Conservation (phyloP, 64 coral and sea anemone genomes). For the Catalaphyllia jardinei region DNA sequence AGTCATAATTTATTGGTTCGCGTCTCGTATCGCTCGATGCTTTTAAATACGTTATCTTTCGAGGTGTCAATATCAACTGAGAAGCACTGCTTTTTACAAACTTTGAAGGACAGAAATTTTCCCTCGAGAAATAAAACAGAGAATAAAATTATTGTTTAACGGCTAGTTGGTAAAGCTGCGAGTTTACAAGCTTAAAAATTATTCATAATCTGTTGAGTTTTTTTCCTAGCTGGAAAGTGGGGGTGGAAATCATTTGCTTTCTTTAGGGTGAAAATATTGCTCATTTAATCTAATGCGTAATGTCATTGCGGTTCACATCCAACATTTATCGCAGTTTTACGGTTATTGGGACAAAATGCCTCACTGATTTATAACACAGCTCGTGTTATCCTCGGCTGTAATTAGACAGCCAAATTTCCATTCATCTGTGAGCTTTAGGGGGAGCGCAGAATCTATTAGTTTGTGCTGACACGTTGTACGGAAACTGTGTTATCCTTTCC, state of each 20-base stretch:
- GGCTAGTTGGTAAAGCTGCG: background rate
- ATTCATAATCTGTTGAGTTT: background rate
- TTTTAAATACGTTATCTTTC: background rate
- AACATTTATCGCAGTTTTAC: background rate
- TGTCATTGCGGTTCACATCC: background rate
- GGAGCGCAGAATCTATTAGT: background rate
- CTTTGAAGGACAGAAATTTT: background rate
- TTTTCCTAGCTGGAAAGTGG: background rate
- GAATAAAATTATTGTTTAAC: too few relatives aligned
- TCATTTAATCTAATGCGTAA: background rate
- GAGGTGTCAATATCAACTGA: background rate
- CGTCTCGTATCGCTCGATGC: background rate
- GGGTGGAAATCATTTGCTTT: background rate
- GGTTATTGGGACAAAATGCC: background rate
- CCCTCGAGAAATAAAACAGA: too few relatives aligned
- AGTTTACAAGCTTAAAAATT: background rate
- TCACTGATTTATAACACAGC: background rate
- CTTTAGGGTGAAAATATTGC: background rate
- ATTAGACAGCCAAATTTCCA: background rate
- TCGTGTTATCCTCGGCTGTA: background rate
- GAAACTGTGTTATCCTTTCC: background rate
- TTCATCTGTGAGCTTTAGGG: background rate
- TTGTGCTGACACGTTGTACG: background rate
- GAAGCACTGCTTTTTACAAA: background rate
- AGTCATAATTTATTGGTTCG: background rate